These are phyloP conservation scores for Catostomus latipinnis DNA, from an alignment of 2,797 vertebrate genomes.

Conservation along the genomic window DNA sequence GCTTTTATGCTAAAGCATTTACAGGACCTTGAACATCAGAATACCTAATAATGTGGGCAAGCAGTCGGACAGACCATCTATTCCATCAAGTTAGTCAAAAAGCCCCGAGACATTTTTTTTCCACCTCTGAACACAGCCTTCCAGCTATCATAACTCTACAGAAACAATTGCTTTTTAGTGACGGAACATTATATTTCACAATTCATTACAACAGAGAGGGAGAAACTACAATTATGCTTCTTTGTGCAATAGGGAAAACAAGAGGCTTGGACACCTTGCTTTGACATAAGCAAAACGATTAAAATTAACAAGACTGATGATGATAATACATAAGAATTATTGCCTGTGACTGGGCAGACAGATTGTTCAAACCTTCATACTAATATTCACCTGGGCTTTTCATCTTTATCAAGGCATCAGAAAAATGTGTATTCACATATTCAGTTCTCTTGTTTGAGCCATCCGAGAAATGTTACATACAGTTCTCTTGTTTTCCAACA, in stretches of 20 bases:
- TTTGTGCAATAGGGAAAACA: slow-evolving; percentile 38
- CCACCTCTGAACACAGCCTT: slow-evolving; percentile 28
- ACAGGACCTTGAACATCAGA: slow-evolving; percentile 39
- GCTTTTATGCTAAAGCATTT: slow-evolving; percentile 23
- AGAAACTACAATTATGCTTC: slow-evolving; percentile 42
- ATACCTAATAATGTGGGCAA: slow-evolving; percentile 36
- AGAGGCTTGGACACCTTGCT: slow-evolving; percentile 41
- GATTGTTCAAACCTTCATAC: slow-evolving; percentile 28
- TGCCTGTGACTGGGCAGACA: slow-evolving; percentile 33
- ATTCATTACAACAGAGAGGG: slow-evolving; percentile 26
- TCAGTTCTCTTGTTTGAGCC: slow-evolving; percentile 7
- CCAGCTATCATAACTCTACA: slow-evolving; percentile 52
- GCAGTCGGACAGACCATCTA: slow-evolving; percentile 48
- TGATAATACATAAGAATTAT: slow-evolving; percentile 43
- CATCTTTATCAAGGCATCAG: slow-evolving; percentile 11
- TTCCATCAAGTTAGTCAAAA: slow-evolving; percentile 52
- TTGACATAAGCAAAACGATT: slow-evolving; percentile 51
- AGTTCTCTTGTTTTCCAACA: slow-evolving; percentile 13
- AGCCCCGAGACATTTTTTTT: slow-evolving; percentile 48
- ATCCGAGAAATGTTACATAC: not conserved
- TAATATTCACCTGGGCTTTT: slow-evolving; percentile 36
- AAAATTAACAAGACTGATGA: slow-evolving; percentile 46
- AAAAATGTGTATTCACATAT: slow-evolving; percentile 25
- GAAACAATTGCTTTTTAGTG: slow-evolving; percentile 53
- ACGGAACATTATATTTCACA: slow-evolving; percentile 54